Conservation (phyloP, 1,140 invertebrate genomes). For the Cyclina sinensis region DNA sequence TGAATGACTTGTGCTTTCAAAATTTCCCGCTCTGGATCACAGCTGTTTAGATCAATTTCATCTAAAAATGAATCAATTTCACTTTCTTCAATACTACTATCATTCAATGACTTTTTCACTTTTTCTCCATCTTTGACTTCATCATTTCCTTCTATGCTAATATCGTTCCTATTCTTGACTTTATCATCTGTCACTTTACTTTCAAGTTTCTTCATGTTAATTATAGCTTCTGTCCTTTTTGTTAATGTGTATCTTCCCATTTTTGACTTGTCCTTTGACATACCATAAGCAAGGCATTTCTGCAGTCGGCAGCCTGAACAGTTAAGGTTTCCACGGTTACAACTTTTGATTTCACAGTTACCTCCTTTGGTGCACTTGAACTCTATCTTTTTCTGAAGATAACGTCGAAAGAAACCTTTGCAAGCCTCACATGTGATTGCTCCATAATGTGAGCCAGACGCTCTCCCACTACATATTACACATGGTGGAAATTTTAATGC, state of each 20-base stretch:
- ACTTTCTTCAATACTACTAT: no score
- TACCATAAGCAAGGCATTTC: conserved; percentile 82
- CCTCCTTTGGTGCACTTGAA: conserved; percentile 77
- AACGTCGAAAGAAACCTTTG: conserved; percentile 85
- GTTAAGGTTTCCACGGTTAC: conserved; percentile 70
- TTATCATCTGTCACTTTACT: conserved; percentile 39
- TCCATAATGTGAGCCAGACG: conserved; percentile 88
- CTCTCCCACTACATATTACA: conserved; percentile 86
- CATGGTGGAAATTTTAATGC: conserved; percentile 80
- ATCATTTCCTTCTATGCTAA: not conserved
- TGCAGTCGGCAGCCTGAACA: conserved; percentile 83
- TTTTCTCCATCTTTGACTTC: not conserved
- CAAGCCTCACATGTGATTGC: conserved; percentile 87
- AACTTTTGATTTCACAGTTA: conserved; percentile 77
- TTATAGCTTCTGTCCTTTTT: conserved; percentile 72
- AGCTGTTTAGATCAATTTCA: not conserved
- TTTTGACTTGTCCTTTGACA: conserved; percentile 78
- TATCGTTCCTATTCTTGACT: no score
- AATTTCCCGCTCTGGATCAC: conserved; percentile 8
- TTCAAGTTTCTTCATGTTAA: conserved; percentile 60
- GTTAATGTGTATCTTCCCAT: conserved; percentile 72
- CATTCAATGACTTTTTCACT: no score
- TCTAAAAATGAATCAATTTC: no score
- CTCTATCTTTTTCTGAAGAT: conserved; percentile 76
- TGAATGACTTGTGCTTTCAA: not conserved